Percentiles rank a stretch among this genome's conserved stretches.
These are phyloP conservation scores for Oscheius myriophilus DNA, from an alignment of 2,888 invertebrate species.

Conservation along the genomic window DNA sequence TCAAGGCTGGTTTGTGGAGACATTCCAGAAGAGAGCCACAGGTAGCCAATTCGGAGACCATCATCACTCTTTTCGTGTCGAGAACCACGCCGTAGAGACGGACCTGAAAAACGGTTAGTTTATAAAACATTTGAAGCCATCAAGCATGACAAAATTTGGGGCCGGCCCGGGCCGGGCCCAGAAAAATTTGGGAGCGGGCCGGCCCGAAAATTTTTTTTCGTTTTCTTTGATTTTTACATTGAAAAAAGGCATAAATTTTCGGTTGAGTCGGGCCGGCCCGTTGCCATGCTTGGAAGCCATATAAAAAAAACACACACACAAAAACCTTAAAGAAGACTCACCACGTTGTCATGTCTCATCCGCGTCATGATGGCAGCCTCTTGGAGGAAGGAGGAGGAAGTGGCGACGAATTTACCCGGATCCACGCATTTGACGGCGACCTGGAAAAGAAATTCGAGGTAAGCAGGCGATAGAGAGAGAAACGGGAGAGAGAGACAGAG, in stretches of 20 bases:
- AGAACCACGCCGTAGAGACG: slow-evolving; percentile 95
- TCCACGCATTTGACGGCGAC: slow-evolving; percentile 85
- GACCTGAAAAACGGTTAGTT: slow-evolving; percentile 11
- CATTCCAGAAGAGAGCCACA: slow-evolving; percentile 93
- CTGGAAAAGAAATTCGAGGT: slow-evolving; percentile 30
- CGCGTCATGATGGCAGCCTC: slow-evolving; percentile 98
- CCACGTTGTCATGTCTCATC: slow-evolving; percentile 95
- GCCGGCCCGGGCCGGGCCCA: too few relatives aligned
- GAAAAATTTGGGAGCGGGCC: too few relatives aligned
- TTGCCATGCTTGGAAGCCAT: too few relatives aligned
- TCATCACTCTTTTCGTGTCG: slow-evolving; percentile 85
- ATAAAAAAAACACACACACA: background rate
- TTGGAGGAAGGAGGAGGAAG: slow-evolving; percentile 92
- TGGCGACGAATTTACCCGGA: slow-evolving; percentile 92
- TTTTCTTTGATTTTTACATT: too few relatives aligned
- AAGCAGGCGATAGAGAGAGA: too few relatives aligned
- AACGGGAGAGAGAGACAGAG: too few relatives aligned
- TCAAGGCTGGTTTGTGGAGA: slow-evolving; percentile 88
- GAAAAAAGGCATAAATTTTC: too few relatives aligned
- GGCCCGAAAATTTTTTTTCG: too few relatives aligned
- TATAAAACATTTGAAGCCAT: too few relatives aligned
- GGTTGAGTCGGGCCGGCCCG: too few relatives aligned
- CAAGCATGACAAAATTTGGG: too few relatives aligned
- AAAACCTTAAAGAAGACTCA: slow-evolving; percentile 72
- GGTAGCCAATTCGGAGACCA: slow-evolving; percentile 92